Evolutionary conservation across 1,140 invertebrate genomes (phyloP), one percentile per base, ranked within the genome.

Genomic region (Ridgeia piscesae): DNA sequence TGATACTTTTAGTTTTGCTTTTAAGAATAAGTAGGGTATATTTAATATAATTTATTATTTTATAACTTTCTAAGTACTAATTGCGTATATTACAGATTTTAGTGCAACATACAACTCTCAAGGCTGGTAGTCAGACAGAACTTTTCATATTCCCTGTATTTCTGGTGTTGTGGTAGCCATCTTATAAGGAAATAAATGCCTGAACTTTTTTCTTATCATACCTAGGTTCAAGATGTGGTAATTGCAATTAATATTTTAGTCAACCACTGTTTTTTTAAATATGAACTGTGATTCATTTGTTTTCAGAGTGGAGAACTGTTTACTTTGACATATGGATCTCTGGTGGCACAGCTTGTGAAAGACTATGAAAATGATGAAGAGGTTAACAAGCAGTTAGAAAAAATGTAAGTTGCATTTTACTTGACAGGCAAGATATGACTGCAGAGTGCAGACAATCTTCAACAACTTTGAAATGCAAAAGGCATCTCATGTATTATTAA

Each of bases 361-460:
- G 99, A 99, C 96, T 98, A 98, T 95, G 99, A 99, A 95, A 99
- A 99, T 96, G 97, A 98, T 34, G 99, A 99, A 91, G 99, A 99
- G 96, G 96, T 97, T 21, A 97, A 96, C 93, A 95, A 95, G 93
- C 96, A 97, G 93, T 94, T 97, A 33, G 96, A 96, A 91, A 96
- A 96, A 95, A 96, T 97, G 95, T 96, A 93, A 94, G 91, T 93
- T 92, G 33, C 34, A 92, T 34, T 42, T 33, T 77, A 77, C 27
- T 9, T 33, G 34, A 58, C 35, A 34, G n/a, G n/a, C 58, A 92
- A 77, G 2, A 77, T 77, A 77, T 77, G 17, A 77, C n/a, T n/a
- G n/a, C n/a, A n/a, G n/a, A n/a, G 58, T 77, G 58, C 58, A 77
- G 42, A 77, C 6, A 77, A 77, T 77, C 58, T 2, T 4, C 27